A percentile compares a stretch with the other conserved stretches of the same genome.
Conservation (phyloP, 2,113 vertebrate genomes). For the Emydocephalus ijimae region DNA sequence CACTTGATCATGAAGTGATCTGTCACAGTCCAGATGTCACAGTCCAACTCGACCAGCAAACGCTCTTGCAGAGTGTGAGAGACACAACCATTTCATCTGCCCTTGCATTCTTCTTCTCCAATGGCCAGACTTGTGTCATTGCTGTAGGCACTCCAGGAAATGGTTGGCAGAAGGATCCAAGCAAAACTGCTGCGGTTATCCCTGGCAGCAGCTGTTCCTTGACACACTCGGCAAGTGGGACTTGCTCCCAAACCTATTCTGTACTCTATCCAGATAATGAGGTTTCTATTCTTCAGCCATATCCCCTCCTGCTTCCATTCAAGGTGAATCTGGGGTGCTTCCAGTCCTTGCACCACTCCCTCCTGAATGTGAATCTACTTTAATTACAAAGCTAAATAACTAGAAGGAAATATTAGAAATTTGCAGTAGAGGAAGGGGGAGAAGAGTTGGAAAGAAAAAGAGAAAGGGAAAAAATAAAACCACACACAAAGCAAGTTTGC, state of each 20-base stretch:
- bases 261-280: not conserved
- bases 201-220: not conserved
- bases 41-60: not conserved
- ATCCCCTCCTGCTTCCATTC: not conserved
- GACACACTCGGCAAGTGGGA: not conserved
- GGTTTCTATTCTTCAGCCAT: accelerated
- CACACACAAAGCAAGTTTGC: constrained; percentile 41
- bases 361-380: not conserved
- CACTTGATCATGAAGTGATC: too few species aligned
- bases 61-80: not conserved
- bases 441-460: not conserved
- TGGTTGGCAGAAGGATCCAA: not conserved
- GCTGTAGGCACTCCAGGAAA: not conserved
- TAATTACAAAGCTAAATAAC: constrained; percentile 34
- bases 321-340: constrained; percentile 1
- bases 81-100: not conserved
- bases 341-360: not conserved
- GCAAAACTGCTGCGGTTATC: not conserved
- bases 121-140: not conserved
- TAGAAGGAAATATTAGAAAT: constrained; percentile 54
- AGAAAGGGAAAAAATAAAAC: not conserved
- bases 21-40: not conserved
- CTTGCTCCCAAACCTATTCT: accelerated
- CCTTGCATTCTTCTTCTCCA: not conserved
- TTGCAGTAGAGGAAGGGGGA: not conserved